Evolutionary conservation across 2,797 vertebrate species (phyloP), one percentile per base, ranked within the genome.

Genomic region (Buphagus erythrorhynchus): DNA sequence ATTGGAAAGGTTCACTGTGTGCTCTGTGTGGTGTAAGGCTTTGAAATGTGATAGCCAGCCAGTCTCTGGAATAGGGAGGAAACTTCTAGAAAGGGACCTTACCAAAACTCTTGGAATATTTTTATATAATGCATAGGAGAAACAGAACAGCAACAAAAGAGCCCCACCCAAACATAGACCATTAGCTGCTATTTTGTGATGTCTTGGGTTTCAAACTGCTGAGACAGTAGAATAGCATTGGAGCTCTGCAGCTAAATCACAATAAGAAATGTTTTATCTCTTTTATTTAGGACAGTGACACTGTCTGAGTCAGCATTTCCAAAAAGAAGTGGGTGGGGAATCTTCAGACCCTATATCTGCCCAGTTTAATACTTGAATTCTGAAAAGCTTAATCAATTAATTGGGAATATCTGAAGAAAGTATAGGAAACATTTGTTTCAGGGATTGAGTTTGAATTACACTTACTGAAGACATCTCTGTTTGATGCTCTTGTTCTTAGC

Each of bases 141-240:
- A 86, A 12, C 1, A 36, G 43, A n/a, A 29, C 0, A 46, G 25
- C 4, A 54, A 16, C 2, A 61, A 9, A 11, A 57, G n/a, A 21
- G 4, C 2, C 1, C 2, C 12, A 43, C 7, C 3, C n/a, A 18
- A 38, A 31, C 28, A 2, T 9, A 87, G 58, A 72, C 11, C 7
- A 11, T 33, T 55, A 55, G 33, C 16, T 42, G 11, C 4, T 88
- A 86, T 20, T 85, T 79, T 69, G n/a, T 57, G 22, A 52, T 28
- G 18, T 49, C 31, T 6, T 74, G 26, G 24, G 9, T 81, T 74
- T 81, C 57, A 78, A 42, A 42, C 45, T 84, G n/a, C 35, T 66
- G 71, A 76, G 51, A 5, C 19, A 54, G 16, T 10, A 58, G 66
- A 75, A 31, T 1, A 72, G 26, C 28, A 13, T 3, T 43, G 46